A percentile compares a stretch with the other conserved stretches of the same genome.
Evolutionary conservation across 2,797 vertebrate species (phyloP).

Genomic region (Pempheris klunzingeri): DNA sequence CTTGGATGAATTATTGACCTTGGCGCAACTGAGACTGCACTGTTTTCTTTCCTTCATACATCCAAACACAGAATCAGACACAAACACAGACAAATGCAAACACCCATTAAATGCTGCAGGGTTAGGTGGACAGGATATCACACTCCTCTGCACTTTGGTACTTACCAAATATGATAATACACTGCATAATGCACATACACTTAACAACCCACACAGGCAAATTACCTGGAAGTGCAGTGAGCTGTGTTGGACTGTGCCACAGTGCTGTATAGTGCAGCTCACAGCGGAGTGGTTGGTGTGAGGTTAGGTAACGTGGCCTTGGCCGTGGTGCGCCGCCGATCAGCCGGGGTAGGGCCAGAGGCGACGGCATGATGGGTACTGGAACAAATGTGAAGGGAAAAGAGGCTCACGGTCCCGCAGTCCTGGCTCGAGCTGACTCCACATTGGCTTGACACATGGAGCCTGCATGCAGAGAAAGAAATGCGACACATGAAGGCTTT

Average conservation of each 20-base stretch:
- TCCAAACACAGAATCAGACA: conserved; percentile 11
- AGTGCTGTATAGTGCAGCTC: conserved; percentile 8
- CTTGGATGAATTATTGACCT: conserved; percentile 62
- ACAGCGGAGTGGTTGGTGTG: conserved; percentile 28
- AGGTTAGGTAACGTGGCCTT: conserved; percentile 61
- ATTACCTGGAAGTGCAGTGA: conserved; percentile 53
- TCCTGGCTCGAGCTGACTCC: conserved; percentile 41
- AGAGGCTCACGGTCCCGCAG: conserved; percentile 60
- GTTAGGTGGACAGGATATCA: conserved; percentile 44
- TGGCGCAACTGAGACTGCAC: conserved; percentile 11
- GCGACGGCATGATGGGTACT: conserved; percentile 58
- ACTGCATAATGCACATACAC: conserved; percentile 58
- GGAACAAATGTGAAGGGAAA: conserved; percentile 73
- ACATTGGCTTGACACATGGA: conserved; percentile 60
- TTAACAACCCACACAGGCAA: conserved; percentile 55
- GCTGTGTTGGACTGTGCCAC: conserved; percentile 19
- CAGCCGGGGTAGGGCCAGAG: conserved; percentile 55
- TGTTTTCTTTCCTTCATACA: conserved; percentile 17
- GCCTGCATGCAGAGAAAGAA: conserved; percentile 39
- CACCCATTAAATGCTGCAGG: conserved; percentile 2
- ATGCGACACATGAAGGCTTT: conserved; percentile 43
- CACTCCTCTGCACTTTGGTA: conserved; percentile 49
- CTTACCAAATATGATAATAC: conserved; percentile 59
- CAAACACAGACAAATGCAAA: conserved; percentile 35
- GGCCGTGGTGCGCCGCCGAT: conserved; percentile 30